phyloP scores from a whole-genome alignment of 2,888 invertebrate species.

The Seira ritae region DNA sequence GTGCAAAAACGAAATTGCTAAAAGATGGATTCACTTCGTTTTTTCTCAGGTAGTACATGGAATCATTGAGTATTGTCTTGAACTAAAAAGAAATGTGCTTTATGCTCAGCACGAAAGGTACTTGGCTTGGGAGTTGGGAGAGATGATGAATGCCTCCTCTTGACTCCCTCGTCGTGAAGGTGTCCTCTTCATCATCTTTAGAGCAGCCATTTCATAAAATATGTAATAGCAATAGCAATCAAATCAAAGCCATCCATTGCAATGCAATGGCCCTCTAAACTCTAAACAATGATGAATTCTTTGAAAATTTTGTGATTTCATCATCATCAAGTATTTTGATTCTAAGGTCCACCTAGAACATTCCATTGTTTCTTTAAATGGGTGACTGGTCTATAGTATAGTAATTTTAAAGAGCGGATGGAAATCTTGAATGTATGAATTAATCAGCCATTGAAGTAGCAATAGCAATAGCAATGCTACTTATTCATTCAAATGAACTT shows the following conservation, averaged over 20 bases:
- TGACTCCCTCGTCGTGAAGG: conserved; percentile 25
- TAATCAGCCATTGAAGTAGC: no score
- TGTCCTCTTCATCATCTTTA: conserved; percentile 26
- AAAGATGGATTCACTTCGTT: not conserved
- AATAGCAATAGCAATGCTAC: no score
- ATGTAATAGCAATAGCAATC: conserved; percentile 37
- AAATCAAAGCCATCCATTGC: conserved; percentile 4
- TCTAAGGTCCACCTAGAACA: no score
- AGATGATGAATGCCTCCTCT: not conserved
- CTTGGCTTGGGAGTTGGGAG: not conserved
- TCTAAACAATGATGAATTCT: no score
- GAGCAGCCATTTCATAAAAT: not conserved
- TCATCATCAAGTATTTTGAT: no score
- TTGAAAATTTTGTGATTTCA: no score
- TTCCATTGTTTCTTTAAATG: no score
- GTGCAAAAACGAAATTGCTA: conserved; percentile 52
- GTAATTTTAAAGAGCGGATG: no score
- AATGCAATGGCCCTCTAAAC: no score
- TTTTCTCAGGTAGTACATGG: not conserved
- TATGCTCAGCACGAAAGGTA: not conserved
- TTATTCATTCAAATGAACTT: no score
- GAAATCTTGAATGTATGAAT: no score
- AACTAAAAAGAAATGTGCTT: not conserved
- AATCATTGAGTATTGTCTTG: conserved; percentile 7
- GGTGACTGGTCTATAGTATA: no score